Percentiles rank a stretch among this genome's conserved stretches.
These are phyloP conservation scores for Synodontis membranacea DNA, from an alignment of 2,113 vertebrate species.

Conservation along the genomic window DNA sequence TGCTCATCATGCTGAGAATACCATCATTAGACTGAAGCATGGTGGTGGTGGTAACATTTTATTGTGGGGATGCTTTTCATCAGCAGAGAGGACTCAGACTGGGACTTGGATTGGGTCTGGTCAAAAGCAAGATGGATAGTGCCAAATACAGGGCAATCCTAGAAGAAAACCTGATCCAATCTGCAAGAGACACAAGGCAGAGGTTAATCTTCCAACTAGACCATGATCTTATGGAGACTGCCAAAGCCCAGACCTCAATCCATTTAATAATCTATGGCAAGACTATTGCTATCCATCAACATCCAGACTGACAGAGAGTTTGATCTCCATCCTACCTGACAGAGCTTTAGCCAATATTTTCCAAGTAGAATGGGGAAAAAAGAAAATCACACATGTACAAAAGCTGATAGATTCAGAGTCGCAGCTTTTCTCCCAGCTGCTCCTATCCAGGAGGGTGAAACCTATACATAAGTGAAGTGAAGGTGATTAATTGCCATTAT, in stretches of 20 bases:
- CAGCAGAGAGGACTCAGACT: neutral
- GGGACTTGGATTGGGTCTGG: too few species aligned
- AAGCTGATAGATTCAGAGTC: neutral
- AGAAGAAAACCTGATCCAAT: neutral
- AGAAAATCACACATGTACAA: neutral
- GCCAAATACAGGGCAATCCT: neutral
- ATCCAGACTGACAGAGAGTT: neutral
- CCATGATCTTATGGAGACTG: neutral
- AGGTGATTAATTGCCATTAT: too few species aligned
- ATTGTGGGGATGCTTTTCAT: neutral
- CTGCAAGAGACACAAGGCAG: neutral
- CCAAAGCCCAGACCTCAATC: neutral
- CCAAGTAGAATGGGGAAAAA: neutral
- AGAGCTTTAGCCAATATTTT: neutral
- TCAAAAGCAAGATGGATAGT: neutral
- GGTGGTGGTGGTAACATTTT: neutral
- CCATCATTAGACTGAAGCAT: neutral
- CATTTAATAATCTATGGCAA: neutral
- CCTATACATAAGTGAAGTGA: too few species aligned
- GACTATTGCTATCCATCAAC: neutral
- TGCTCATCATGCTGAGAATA: neutral
- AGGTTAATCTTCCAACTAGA: neutral
- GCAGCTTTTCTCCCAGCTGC: neutral
- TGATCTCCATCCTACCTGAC: neutral
- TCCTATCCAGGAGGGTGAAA: neutral